phyloP scores from a whole-genome alignment of 2,113 vertebrate species.

The Holacanthus passer region DNA sequence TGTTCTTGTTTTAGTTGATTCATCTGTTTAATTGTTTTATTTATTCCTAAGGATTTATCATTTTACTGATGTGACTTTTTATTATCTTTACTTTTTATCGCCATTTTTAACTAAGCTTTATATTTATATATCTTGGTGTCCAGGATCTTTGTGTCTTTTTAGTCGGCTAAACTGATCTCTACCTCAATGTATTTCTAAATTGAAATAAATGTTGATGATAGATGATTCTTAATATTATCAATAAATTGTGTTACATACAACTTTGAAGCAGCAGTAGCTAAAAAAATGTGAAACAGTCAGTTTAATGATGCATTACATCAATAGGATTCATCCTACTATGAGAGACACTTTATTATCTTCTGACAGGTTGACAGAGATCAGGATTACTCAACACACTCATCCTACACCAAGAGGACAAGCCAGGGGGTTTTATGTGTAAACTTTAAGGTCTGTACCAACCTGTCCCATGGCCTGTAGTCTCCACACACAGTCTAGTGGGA shows the following conservation, averaged over 20 bases:
- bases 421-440: constrained; percentile 43
- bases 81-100: too few species aligned
- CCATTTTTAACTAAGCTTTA: too few species aligned
- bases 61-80: too few species aligned
- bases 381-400: constrained; percentile 54
- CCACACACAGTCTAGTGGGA: constrained; percentile 61
- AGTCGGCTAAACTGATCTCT: too few species aligned
- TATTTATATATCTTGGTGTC: too few species aligned
- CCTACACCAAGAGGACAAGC: constrained; percentile 11
- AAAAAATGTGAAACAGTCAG: background rate
- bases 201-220: too few species aligned
- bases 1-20: too few species aligned
- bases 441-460: constrained; percentile 72
- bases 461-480: constrained; percentile 60
- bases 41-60: too few species aligned
- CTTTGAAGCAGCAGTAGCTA: background rate
- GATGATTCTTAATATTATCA: background rate
- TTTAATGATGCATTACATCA: background rate
- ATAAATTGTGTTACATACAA: background rate
- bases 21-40: too few species aligned
- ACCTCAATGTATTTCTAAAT: too few species aligned
- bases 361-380: background rate
- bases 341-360: background rate
- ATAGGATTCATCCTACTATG: background rate
- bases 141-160: too few species aligned